Percentiles rank a stretch among this genome's conserved stretches.
phyloP scores from a whole-genome alignment of 2,113 vertebrate genomes.

The Microtus oregoni region DNA sequence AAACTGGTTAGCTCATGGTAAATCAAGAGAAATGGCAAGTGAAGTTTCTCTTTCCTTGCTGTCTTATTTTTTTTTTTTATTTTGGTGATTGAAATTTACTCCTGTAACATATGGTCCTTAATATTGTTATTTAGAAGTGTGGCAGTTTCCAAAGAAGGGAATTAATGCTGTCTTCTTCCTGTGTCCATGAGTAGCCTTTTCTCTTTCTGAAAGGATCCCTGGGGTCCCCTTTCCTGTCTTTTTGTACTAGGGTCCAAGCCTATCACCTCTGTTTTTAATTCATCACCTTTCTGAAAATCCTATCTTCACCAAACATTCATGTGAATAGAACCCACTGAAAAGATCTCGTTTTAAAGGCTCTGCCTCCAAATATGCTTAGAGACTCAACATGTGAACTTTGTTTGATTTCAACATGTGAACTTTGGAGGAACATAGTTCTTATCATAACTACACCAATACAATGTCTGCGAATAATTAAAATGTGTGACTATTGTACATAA shows the following conservation, averaged over 20 bases:
- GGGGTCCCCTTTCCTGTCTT: background rate
- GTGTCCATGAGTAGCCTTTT: background rate
- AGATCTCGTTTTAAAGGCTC: background rate
- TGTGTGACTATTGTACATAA: background rate
- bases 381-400: background rate
- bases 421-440: background rate
- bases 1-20: background rate
- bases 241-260: background rate
- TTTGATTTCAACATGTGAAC: background rate
- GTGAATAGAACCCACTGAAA: background rate
- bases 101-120: background rate
- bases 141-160: background rate
- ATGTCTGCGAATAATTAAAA: constrained; percentile 5
- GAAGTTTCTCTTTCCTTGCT: background rate
- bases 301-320: background rate
- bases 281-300: background rate
- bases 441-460: background rate
- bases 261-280: background rate
- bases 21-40: constrained; percentile 12
- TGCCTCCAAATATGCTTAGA: background rate
- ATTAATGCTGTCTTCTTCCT: background rate
- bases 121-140: background rate
- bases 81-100: background rate
- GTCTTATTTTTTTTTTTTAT: background rate
- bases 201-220: background rate